Base-by-base conservation (phyloP, 2,888 invertebrate species). In the Xanthia togata region DNA sequence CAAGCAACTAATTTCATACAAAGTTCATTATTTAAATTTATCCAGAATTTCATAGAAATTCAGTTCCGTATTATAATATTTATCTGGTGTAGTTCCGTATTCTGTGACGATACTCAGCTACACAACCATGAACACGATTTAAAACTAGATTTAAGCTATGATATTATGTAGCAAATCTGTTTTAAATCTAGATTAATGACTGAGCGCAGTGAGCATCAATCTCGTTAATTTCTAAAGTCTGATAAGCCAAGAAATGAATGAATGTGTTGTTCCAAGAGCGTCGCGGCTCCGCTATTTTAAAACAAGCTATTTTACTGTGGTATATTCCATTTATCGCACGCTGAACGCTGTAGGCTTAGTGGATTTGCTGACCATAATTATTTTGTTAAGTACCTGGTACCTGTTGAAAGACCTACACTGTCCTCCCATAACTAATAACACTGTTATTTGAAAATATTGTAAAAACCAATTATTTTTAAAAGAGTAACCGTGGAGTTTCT, bases 151-250 rank as follows among this genome's bases (percentile, higher is more conserved):
- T n/a, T 14, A 38, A 47, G 23, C 38, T 65, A 47, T 67, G 53
- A 76, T 47, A 17, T 17, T 35, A 20, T 35, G 23, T 23, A 50
- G n/a, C n/a, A 79, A 70, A 79, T 53, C 41, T 60, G 35, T 79
- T 70, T 79, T 35, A 70, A 41, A 60, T 23, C 6, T 44, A 35
- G 71, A 70, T 44, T 79, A 8, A 50, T 44, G 50, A 79, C 41
- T 4, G n/a, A 31, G 31, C 31, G 2, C 31, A 31, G 31, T 31
- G 14, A 12, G 26, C 0, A 20, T 20, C 50, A n/a, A 50, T n/a
- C 35, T 50, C 4, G 31, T 41, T 50, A 11, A 76, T 59, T 4
- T 35, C 14, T 50, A 2, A 26, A 14, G 9, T 4, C 41, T 67
- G 78, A 55, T 78, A 77, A 50, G 31, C 6, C 20, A 68, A 17